Base-by-base conservation (phyloP, 2,888 invertebrate genomes). In the Rapana venosa region DNA sequence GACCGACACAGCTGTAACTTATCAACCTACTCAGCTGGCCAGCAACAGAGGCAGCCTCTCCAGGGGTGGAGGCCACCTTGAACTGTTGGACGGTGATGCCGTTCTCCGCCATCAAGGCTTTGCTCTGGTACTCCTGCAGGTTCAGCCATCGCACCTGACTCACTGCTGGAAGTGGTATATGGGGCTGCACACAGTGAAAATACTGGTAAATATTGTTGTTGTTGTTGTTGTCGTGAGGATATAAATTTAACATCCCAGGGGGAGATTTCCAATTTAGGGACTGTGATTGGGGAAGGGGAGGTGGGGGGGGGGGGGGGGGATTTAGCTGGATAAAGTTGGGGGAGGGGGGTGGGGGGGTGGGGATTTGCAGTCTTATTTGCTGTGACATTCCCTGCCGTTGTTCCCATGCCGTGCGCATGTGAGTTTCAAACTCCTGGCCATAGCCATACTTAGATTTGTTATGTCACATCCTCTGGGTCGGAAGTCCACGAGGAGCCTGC, bases 81-180 rank as follows among this genome's bases (percentile, higher is more conserved):
- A 93, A 98, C 97, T 92, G 98, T 98, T 97, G 97, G 5, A 97
- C 96, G 88, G 95, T 94, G 90, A 97, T 96, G 79, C 98, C 98
- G 96, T 98, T 97, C 95, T 98, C 98, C 93, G 97, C 97, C 92
- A 99, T 97, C 70, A 99, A 97, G 95, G 98, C 97, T 96, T 99
- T 99, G 96, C 99, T 99, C 96, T 99, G 99, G 96, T 98, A 99
- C 96, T 99, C 99, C 95, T 99, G 97, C 74, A 99, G 97, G 97
- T 99, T 99, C 89, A 99, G 97, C 95, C 97, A 97, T 93, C 99
- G 97, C 66, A 92, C 92, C 61, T 93, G 93, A 36, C 90, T 84
- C 66, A 88, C 56, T 26, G 90, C 8, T 13, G 81, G 81, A 1
- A 83, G 47, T 20, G 26, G 35, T 17, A 92, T 90, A 87, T 90